Percentiles rank a stretch among this genome's conserved stretches.
Evolutionary conservation across 2,888 invertebrate species (phyloP).

Genomic region (Melieria crassipennis): DNA sequence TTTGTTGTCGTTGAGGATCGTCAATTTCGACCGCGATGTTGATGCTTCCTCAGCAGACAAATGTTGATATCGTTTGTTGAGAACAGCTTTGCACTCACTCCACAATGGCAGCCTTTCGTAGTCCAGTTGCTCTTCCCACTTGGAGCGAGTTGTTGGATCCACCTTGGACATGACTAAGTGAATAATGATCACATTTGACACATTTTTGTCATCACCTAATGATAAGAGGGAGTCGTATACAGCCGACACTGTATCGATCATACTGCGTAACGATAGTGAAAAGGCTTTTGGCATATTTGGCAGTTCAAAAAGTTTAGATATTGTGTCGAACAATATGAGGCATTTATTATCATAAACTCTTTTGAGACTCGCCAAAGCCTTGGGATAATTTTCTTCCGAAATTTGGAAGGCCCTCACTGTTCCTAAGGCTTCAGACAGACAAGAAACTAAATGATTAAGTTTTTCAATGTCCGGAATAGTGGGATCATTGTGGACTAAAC

Average conservation of each 20-base stretch:
- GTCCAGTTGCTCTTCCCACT: slow-evolving; percentile 33
- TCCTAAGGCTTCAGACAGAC: slow-evolving; percentile 25
- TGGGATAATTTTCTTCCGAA: slow-evolving; percentile 26
- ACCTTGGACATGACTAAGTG: slow-evolving; percentile 41
- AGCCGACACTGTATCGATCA: slow-evolving; percentile 41
- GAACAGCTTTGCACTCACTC: slow-evolving; percentile 32
- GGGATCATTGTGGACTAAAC: slow-evolving; percentile 8
- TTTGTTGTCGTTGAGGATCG: not conserved
- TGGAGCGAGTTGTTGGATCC: slow-evolving; percentile 30
- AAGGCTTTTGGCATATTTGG: slow-evolving; percentile 37
- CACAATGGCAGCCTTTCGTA: slow-evolving; percentile 35
- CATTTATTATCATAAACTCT: slow-evolving; percentile 39
- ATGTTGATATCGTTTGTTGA: slow-evolving; percentile 34
- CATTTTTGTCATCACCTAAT: slow-evolving; percentile 37
- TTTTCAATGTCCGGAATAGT: slow-evolving; percentile 33
- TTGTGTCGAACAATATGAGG: slow-evolving; percentile 40
- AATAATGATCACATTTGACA: slow-evolving; percentile 40
- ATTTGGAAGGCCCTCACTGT: slow-evolving; percentile 24
- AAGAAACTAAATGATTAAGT: slow-evolving; percentile 19
- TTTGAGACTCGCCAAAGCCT: slow-evolving; percentile 16
- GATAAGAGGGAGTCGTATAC: slow-evolving; percentile 39
- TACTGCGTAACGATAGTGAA: slow-evolving; percentile 35
- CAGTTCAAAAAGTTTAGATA: slow-evolving; percentile 38
- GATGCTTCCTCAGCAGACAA: slow-evolving; percentile 23
- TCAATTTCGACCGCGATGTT: not conserved